Conservation (phyloP, 2,888 invertebrate species). For the Eupithecia pulchellata region DNA sequence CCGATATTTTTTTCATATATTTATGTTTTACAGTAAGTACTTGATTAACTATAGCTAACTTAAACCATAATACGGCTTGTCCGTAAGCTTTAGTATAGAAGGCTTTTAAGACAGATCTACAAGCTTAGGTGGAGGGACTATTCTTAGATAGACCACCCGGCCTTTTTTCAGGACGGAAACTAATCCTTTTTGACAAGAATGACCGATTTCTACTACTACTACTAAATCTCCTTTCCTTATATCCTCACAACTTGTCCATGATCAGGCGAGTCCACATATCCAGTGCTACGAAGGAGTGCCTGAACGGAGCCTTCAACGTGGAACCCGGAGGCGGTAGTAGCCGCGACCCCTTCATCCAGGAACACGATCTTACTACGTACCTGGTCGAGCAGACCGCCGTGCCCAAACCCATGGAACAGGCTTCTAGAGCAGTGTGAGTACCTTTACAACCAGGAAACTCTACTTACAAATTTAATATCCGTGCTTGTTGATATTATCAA, state of each 20-base stretch:
- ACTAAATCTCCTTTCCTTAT: too few relatives aligned
- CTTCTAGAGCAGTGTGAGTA: neutral
- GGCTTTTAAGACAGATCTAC: neutral
- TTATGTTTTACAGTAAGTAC: too few relatives aligned
- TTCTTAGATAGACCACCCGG: neutral
- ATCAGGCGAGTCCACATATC: slow-evolving; percentile 97
- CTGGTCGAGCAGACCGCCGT: slow-evolving; percentile 75
- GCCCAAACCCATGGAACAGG: slow-evolving; percentile 3
- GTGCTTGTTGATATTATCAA: neutral
- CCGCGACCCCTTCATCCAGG: slow-evolving; percentile 93
- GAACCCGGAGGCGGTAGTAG: slow-evolving; percentile 95
- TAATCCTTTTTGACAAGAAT: neutral
- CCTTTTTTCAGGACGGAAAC: neutral
- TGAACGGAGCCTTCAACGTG: slow-evolving; percentile 96
- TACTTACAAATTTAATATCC: neutral
- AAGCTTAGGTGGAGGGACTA: neutral
- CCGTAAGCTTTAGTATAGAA: neutral
- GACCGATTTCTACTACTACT: too few relatives aligned
- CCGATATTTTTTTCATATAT: too few relatives aligned
- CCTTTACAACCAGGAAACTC: neutral
- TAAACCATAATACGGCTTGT: too few relatives aligned
- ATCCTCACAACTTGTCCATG: neutral
- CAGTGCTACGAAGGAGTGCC: slow-evolving; percentile 92
- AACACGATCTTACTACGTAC: slow-evolving; percentile 94
- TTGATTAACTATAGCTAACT: too few relatives aligned